Base-by-base conservation (phyloP, 2,113 vertebrate species). In the Coreoperca whiteheadi region DNA sequence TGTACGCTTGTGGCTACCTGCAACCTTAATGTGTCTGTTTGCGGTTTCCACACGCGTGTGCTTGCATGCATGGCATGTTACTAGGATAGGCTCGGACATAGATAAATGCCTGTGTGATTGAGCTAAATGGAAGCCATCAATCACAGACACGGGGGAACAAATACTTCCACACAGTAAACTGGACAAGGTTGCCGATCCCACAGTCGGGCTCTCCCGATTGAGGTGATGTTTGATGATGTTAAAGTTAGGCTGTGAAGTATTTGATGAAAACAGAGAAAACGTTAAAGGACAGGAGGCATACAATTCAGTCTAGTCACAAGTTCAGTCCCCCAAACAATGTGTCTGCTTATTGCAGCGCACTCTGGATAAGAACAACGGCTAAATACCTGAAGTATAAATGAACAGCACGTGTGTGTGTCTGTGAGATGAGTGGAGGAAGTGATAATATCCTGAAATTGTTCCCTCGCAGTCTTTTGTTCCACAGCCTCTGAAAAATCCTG, bases 391-490 rank as follows among this genome's bases (percentile, higher is more conserved):
- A 71, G 30, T 65, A 25, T n/a, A 43, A 74, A 74, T 64, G 46
- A 69, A 25, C 15, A 43, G 41, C 4, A n/a, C 30, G 32, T 32
- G 21, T 48, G 69, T 53, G 25, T 66, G 64, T 84, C 12, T 30
- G 57, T 46, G 46, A 76, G 83, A 77, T 68, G 46, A 64, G 59
- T 65, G 50, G 66, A 41, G 43, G 61, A 57, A 74, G 66, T 25
- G 50, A 86, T 88, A 77, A 83, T 87, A 81, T 91, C 87, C 85
- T 87, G 75, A 91, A 90, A 93, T 91, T 89, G 84, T 71, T 69
- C 30, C 65, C 64, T 79, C 73, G 78, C 68, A 72, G 56, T 48
- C 82, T 75, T 89, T 92, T 92, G 90, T 92, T 92, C 83, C 76
- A 59, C 60, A 32, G 82, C 69, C 67, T 77, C 72, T 86, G 84